phyloP scores from a whole-genome alignment of 2,797 vertebrate species.

The Allobates femoralis region DNA sequence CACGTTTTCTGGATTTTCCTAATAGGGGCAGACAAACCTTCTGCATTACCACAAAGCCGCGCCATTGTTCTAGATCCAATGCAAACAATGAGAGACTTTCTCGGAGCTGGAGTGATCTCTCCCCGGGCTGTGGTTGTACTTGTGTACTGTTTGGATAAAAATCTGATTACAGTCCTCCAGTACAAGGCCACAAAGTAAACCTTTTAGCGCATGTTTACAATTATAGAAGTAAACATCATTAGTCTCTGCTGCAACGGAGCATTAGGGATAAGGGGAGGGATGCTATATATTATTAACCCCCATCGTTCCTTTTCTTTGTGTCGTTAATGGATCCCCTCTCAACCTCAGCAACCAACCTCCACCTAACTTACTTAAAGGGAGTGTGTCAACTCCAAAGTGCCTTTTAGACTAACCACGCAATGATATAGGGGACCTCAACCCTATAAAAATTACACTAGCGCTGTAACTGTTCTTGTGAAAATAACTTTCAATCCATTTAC shows the following conservation, averaged over 20 bases:
- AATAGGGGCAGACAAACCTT: conserved; percentile 6
- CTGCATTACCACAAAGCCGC: not conserved
- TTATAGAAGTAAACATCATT: conserved; percentile 44
- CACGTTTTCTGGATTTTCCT: not conserved
- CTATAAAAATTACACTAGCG: too few relatives aligned
- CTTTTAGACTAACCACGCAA: too few relatives aligned
- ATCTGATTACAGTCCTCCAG: conserved; percentile 15
- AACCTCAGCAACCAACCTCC: too few relatives aligned
- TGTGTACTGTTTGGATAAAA: conserved; percentile 20
- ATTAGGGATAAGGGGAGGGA: not conserved
- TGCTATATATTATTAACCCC: not conserved
- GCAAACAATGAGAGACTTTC: conserved; percentile 36
- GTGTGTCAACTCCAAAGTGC: too few relatives aligned
- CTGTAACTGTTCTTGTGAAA: too few relatives aligned
- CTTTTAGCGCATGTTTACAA: conserved; percentile 31
- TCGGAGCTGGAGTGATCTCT: not conserved
- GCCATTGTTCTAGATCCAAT: conserved; percentile 34
- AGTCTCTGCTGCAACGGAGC: not conserved
- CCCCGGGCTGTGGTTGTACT: conserved; percentile 13
- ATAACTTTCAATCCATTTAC: too few relatives aligned
- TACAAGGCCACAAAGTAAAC: conserved; percentile 26
- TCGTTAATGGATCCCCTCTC: not conserved
- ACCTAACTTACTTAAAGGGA: too few relatives aligned
- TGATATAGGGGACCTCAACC: too few relatives aligned
- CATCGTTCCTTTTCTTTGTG: not conserved